Evolutionary conservation across 2,797 vertebrate species (phyloP), one percentile per base, ranked within the genome.

Genomic region (Aulostomus chinensis): DNA sequence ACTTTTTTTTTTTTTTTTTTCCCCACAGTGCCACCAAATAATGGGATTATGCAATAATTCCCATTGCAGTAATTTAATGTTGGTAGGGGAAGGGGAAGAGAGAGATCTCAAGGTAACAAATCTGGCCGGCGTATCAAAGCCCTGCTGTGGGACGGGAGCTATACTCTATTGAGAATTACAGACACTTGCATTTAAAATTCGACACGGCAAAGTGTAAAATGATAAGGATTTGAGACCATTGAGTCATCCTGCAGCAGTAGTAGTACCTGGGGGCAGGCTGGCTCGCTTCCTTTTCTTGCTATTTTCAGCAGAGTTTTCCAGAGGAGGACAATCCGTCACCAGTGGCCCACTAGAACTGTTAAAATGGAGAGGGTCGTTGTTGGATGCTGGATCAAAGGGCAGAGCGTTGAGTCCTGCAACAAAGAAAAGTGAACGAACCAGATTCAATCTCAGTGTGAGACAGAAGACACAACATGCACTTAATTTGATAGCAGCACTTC

Each of bases 201-300:
- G 3, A 68, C 48, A 57, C 16, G 38, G 32, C 58, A 56, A 30
- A 58, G 4, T 49, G 57, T 7, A 64, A 46, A 65, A 36, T 5
- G 4, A n/a, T 22, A 31, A 48, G 49, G 52, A 56, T 55, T 58
- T 56, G 22, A 63, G 55, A 65, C 21, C 34, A 43, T 3, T 5
- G 37, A 38, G 21, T 20, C 51, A 60, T 41, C 61, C 68, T 18
- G 51, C 54, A 28, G 58, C 34, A 18, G 17, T 10, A n/a, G 22
- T 39, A 20, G 74, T 90, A 98, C 96, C 95, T 89, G 93, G 68
- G 83, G 91, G 88, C 66, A 93, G 34, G 43, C 69, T 89, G 81
- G 91, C 69, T 81, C 94, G 89, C 83, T 92, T 95, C 81, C 93
- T 93, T 88, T 93, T 96, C 87, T 94, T 94, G 85, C 79, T 89